phyloP scores from a whole-genome alignment of 2,113 vertebrate species.

The Myxocyprinus asiaticus region DNA sequence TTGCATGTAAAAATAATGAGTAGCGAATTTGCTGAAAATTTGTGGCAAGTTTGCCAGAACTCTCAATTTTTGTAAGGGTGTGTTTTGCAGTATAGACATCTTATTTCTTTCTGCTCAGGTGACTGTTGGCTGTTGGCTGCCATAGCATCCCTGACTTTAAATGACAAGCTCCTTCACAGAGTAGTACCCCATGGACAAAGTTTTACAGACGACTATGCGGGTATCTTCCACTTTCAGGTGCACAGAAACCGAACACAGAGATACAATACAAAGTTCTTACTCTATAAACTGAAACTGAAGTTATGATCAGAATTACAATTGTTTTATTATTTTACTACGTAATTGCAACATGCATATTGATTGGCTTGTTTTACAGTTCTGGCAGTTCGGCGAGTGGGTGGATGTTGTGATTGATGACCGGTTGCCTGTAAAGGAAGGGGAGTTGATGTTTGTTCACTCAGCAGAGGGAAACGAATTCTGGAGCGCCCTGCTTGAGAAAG shows the following conservation, averaged over 20 bases:
- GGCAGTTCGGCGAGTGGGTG: slow-evolving; percentile 85
- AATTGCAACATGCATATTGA: background rate
- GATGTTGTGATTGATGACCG: slow-evolving; percentile 84
- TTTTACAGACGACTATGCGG: slow-evolving; percentile 80
- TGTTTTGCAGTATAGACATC: background rate
- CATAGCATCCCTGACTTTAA: slow-evolving; percentile 80
- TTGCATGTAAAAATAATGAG: too few species aligned
- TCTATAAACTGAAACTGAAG: too few species aligned
- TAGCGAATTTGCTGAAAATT: too few species aligned
- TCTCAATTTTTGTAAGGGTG: too few species aligned
- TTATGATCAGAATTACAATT: too few species aligned
- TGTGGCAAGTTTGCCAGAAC: too few species aligned
- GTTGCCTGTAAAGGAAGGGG: slow-evolving; percentile 77
- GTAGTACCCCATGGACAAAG: slow-evolving; percentile 81
- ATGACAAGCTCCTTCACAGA: slow-evolving; percentile 75
- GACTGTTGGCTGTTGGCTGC: slow-evolving; percentile 90
- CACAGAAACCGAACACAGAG: too few species aligned
- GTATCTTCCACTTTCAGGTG: slow-evolving; percentile 89
- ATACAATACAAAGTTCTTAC: too few species aligned
- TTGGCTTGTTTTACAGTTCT: slow-evolving; percentile 69
- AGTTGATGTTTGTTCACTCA: slow-evolving; percentile 83
- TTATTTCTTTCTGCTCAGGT: slow-evolving; percentile 58
- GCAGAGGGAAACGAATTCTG: slow-evolving; percentile 79
- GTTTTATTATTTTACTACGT: background rate
- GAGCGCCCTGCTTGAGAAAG: slow-evolving; percentile 85